phyloP scores from a whole-genome alignment of 2,797 vertebrate genomes.

The Rhabdomys pumilio region DNA sequence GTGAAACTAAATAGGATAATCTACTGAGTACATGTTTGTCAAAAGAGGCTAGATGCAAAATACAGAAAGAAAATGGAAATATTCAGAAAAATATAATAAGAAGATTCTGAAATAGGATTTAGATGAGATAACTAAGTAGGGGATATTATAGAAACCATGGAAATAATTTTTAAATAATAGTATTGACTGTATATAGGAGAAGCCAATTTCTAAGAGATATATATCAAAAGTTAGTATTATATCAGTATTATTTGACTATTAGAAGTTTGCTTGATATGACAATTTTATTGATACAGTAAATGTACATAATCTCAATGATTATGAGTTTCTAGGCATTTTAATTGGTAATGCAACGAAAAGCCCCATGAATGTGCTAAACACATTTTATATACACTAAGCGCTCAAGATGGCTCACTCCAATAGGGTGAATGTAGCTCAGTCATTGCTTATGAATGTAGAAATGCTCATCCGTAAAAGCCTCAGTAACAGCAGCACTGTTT shows the following conservation, averaged over 20 bases:
- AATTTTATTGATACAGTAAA: neutral
- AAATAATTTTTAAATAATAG: slow-evolving; percentile 59
- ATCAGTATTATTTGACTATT: neutral
- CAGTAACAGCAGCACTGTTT: slow-evolving; percentile 41
- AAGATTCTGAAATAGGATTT: slow-evolving; percentile 20
- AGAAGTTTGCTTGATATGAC: slow-evolving; percentile 1
- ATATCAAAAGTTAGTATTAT: slow-evolving; percentile 29
- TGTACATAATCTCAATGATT: neutral
- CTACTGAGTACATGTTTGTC: neutral
- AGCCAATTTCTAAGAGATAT: neutral
- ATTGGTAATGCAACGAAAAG: neutral
- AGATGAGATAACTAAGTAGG: neutral
- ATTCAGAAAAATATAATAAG: slow-evolving; percentile 11
- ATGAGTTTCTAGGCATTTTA: slow-evolving; percentile 41
- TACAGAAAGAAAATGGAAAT: slow-evolving; percentile 22
- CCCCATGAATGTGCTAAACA: neutral
- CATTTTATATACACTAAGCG: slow-evolving; percentile 27
- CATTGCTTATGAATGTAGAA: slow-evolving; percentile 6
- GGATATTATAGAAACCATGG: neutral
- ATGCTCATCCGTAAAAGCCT: slow-evolving; percentile 17
- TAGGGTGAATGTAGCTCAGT: slow-evolving; percentile 29
- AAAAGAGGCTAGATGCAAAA: slow-evolving; percentile 37
- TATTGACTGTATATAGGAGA: neutral
- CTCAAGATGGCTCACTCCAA: slow-evolving; percentile 33
- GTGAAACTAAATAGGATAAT: neutral